Percentiles rank a stretch among this genome's conserved stretches.
Evolutionary conservation across 2,113 vertebrate genomes (phyloP).

Genomic region (Otus sunia): DNA sequence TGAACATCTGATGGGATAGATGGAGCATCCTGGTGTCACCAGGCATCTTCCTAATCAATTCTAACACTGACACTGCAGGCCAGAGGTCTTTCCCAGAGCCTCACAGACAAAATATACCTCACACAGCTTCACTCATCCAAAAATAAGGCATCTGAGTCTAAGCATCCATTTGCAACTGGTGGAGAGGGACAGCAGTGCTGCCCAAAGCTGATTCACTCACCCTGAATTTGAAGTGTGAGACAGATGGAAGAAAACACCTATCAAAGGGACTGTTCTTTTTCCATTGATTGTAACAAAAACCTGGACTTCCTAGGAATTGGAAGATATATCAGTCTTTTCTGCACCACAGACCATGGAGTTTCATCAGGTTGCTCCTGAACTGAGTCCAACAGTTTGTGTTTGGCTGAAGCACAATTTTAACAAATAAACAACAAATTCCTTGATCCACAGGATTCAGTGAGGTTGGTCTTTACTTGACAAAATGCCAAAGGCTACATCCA

Average conservation of each 20-base stretch:
- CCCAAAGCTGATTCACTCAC: neutral
- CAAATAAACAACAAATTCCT: neutral
- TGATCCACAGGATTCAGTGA: neutral
- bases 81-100: neutral
- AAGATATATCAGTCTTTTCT: neutral
- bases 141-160: neutral
- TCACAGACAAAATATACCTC: neutral
- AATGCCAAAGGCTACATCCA: neutral
- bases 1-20: neutral
- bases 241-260: neutral
- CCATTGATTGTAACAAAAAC: neutral
- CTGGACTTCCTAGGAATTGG: neutral
- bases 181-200: neutral
- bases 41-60: neutral
- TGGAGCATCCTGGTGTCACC: neutral
- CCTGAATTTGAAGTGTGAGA: neutral
- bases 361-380: neutral
- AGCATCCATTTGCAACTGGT: neutral
- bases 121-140: neutral
- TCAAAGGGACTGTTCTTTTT: neutral
- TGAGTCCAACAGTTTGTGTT: neutral
- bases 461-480: neutral
- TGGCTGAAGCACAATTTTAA: neutral
- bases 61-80: neutral
- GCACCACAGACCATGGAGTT: neutral